Base-by-base conservation (phyloP, 92 coral and sea anemone genomes). In the Phenganax marumi region DNA sequence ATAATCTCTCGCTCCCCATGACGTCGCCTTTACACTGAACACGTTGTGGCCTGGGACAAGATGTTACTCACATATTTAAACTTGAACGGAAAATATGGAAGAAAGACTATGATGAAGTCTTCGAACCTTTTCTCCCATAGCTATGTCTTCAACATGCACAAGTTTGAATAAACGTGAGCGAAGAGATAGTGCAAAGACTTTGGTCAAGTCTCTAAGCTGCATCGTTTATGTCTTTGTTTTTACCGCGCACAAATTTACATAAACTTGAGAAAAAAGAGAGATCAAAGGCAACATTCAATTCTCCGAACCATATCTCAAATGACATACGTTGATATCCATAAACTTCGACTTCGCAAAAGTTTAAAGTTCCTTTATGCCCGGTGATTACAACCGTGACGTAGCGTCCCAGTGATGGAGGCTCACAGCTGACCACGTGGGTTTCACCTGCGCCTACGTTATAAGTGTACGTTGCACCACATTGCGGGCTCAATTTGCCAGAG, bases 321-420 rank as follows among this genome's bases (percentile, higher is more conserved):
- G 65, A 66, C 72, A 25, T 33, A 66, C 72, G 72, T 22, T 66
- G 72, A 66, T 66, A 66, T 66, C 72, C 72, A 14, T 66, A 66
- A 0, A 66, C 72, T 66, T 66, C 72, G 7, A 66, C 50, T 66
- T 66, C 72, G 17, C 72, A 66, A 66, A 66, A 66, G 49, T 66
- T 66, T 33, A 66, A 25, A 33, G 72, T 66, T 66, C 72, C 72
- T 25, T 6, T 2, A 33, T 47, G 12, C 12, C 17, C 50, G 1
- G 17, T 25, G 72, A 66, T 66, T 3, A 49, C 26, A 66, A 66
- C 50, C 26, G 72, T n/a, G 12, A 66, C 49, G 17, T 66, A 66
- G 18, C 17, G 72, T 11, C 72, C 72, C 49, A 66, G 17, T 49
- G 43, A 66, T 25, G 72, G 72, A 6, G 72, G 72, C 72, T 12